These are phyloP conservation scores for Coenonympha arcania DNA, from an alignment of 2,888 invertebrate species.

Conservation along the genomic window DNA sequence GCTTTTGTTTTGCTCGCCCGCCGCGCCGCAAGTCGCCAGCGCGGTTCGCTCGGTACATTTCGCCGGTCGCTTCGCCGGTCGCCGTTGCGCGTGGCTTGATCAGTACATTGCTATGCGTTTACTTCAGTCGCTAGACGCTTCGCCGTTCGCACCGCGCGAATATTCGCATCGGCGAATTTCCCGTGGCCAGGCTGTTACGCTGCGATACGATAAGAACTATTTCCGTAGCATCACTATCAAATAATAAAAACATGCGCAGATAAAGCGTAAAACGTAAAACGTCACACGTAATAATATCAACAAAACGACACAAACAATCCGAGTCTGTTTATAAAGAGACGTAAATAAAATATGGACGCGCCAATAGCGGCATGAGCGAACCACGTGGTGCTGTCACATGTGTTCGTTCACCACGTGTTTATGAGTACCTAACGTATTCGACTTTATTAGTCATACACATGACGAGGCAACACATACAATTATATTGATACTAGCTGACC, in stretches of 20 bases:
- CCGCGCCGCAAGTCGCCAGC: no score
- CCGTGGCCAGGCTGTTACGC: no score
- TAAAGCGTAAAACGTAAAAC: slow-evolving; percentile 7
- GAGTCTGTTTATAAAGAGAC: no score
- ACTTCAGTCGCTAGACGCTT: no score
- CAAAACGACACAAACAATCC: slow-evolving; percentile 17
- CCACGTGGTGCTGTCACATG: slow-evolving; percentile 18
- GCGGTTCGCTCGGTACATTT: no score
- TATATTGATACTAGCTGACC: no score
- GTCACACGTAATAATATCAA: slow-evolving; percentile 12
- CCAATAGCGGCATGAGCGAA: not conserved
- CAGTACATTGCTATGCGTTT: no score
- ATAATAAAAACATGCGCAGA: not conserved
- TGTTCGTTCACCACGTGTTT: slow-evolving; percentile 18
- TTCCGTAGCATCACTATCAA: not conserved
- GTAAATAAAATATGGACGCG: slow-evolving; percentile 15
- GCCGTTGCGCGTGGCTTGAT: no score
- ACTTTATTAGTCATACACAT: slow-evolving; percentile 14
- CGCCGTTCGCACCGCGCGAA: no score
- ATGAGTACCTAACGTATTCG: slow-evolving; percentile 1
- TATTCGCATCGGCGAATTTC: no score
- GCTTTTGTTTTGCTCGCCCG: no score
- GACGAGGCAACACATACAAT: not conserved
- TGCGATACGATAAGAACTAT: not conserved
- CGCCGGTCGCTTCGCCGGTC: no score